These are phyloP conservation scores for Myathropa florea DNA, from an alignment of 2,888 invertebrate genomes.

Conservation along the genomic window DNA sequence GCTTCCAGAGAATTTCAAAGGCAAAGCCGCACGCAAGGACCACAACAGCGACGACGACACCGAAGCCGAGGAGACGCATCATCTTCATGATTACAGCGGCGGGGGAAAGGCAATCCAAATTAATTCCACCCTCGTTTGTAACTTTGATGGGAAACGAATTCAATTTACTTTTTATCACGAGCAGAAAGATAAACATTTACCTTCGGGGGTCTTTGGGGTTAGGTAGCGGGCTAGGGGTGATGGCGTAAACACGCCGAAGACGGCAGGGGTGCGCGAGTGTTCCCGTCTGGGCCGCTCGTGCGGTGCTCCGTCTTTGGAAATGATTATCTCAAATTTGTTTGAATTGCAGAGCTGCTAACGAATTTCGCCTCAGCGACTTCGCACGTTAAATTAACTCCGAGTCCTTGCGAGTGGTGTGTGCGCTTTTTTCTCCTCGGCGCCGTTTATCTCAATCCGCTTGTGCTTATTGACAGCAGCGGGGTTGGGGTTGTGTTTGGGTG, in stretches of 20 bases:
- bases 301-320: conserved; percentile 57
- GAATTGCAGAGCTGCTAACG: conserved; percentile 70
- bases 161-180: conserved; percentile 70
- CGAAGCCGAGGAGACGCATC: neutral
- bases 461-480: conserved; percentile 34
- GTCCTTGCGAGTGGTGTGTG: conserved; percentile 50
- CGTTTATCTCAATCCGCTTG: conserved; percentile 12
- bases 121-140: conserved; percentile 68
- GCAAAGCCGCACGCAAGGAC: neutral
- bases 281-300: conserved; percentile 19
- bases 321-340: conserved; percentile 71
- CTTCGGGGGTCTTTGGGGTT: conserved; percentile 54
- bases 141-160: conserved; percentile 71
- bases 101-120: conserved; percentile 40
- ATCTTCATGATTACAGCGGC: neutral
- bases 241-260: neutral
- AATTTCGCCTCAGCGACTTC: conserved; percentile 67
- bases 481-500: conserved; percentile 9
- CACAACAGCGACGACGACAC: neutral
- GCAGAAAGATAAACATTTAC: conserved; percentile 70
- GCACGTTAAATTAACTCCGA: conserved; percentile 68
- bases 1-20: conserved; percentile 12
- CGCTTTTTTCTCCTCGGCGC: neutral
- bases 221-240: conserved; percentile 3
- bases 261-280: neutral